Percentiles rank a stretch among this genome's conserved stretches.
Evolutionary conservation across 2,888 invertebrate genomes (phyloP).

Genomic region (Tricholauxania praeusta): DNA sequence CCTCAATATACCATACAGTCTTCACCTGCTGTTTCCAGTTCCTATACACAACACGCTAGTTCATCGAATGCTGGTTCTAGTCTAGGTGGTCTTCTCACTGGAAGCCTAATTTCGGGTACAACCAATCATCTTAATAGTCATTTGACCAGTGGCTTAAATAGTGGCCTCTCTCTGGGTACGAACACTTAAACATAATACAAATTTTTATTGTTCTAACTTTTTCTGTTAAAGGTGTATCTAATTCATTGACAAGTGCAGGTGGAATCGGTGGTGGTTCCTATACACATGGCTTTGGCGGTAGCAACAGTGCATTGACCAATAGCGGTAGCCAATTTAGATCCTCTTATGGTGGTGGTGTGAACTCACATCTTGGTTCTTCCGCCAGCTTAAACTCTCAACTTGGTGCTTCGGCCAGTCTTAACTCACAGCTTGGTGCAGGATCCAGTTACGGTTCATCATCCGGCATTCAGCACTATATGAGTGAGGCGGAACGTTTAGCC

Average conservation of each 20-base stretch:
- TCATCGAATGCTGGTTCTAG: slow-evolving; percentile 42
- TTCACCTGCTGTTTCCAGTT: slow-evolving; percentile 43
- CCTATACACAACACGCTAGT: slow-evolving; percentile 40
- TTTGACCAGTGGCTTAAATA: slow-evolving; percentile 10
- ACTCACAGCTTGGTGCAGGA: slow-evolving; percentile 45
- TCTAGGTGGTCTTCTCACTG: slow-evolving; percentile 43
- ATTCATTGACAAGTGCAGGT: slow-evolving; percentile 1
- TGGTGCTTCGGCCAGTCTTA: slow-evolving; percentile 45
- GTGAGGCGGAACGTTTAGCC: slow-evolving; percentile 63
- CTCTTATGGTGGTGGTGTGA: slow-evolving; percentile 37
- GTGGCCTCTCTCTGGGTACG: neutral
- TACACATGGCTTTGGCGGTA: slow-evolving; percentile 21
- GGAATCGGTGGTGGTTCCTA: slow-evolving; percentile 2
- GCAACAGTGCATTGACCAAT: slow-evolving; percentile 38
- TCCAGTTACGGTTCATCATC: slow-evolving; percentile 45
- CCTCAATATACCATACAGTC: slow-evolving; percentile 46
- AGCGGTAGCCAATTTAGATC: slow-evolving; percentile 43
- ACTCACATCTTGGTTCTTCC: slow-evolving; percentile 45
- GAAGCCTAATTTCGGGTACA: slow-evolving; percentile 30
- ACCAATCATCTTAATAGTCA: slow-evolving; percentile 2
- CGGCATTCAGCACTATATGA: slow-evolving; percentile 57
- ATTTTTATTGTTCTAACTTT: no score
- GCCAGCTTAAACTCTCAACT: slow-evolving; percentile 13
- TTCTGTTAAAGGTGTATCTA: no score
- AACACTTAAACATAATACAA: no score